Percentiles rank a stretch among this genome's conserved stretches.
Evolutionary conservation across 2,113 vertebrate species (phyloP).

Genomic region (Gambusia affinis): DNA sequence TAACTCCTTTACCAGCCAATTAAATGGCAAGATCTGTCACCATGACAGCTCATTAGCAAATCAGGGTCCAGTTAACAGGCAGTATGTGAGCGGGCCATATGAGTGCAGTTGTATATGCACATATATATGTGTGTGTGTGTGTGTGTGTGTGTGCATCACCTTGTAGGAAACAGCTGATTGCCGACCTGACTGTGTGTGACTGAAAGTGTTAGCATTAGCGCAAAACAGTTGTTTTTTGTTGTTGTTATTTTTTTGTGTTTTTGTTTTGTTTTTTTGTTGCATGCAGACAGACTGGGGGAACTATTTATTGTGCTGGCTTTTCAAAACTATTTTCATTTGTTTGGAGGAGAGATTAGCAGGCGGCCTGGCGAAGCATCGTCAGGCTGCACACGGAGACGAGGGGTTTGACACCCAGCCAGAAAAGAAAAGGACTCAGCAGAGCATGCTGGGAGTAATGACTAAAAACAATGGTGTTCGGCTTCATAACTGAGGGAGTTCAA

Average conservation of each 20-base stretch:
- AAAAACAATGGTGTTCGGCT: constrained; percentile 38
- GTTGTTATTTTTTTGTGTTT: too few species aligned
- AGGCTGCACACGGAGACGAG: constrained; percentile 14
- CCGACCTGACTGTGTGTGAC: constrained; percentile 26
- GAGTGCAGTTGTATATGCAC: not conserved
- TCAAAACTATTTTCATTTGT: constrained; percentile 56
- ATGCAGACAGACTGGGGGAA: constrained; percentile 41
- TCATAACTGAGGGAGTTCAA: constrained; percentile 35
- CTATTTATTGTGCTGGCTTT: constrained; percentile 36
- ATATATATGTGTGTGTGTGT: constrained; percentile 2
- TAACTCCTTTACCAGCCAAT: constrained; percentile 65
- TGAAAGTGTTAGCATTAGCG: constrained; percentile 36
- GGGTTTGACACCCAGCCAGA: constrained; percentile 48
- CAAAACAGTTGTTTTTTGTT: constrained; percentile 18
- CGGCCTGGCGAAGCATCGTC: constrained; percentile 29
- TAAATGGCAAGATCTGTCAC: constrained; percentile 68
- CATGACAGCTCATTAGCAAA: constrained; percentile 67
- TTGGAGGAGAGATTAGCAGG: constrained; percentile 48
- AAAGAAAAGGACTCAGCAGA: constrained; percentile 38
- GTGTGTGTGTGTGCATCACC: constrained; percentile 36
- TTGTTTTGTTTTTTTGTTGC: not conserved
- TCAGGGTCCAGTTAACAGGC: constrained; percentile 51
- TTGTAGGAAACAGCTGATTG: constrained; percentile 14
- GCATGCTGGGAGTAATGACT: constrained; percentile 51
- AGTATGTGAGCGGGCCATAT: constrained; percentile 11